Evolutionary conservation across 2,888 invertebrate species (phyloP), one percentile per base, ranked within the genome.

Genomic region (Aleiodes testaceus): DNA sequence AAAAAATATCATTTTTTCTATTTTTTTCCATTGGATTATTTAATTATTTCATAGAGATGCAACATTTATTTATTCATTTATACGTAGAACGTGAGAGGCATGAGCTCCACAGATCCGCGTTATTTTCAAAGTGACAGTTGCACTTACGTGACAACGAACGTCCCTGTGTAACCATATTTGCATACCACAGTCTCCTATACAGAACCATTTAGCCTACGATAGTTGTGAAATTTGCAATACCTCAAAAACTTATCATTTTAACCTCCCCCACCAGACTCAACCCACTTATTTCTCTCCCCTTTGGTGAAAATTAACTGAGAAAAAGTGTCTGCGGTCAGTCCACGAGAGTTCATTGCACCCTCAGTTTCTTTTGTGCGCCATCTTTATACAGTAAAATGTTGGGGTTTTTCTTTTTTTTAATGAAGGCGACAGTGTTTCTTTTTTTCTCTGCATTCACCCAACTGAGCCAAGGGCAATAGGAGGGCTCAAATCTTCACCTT

Each of bases 171-270:
- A 66, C 52, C 26, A 36, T 66, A 66, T 66, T 66, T 50, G 50
- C 66, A 66, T 66, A 66, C 50, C 52, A 26, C 18, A 50, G 30
- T 26, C 26, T 30, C 49, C 47, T 26, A 49, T 45, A 52, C 42
- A 52, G 22, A 2, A 16, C 47, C 5, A 45, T 45, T 12, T 20
- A 52, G 22, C 52, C 52, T 22, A 52, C 52, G 52, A 52, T 52
- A 26, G 52, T 66, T 66, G 52, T 66, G 66, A 66, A 66, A 66
- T 66, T 66, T 66, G 7, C 42, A 66, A 66, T 52, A 42, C 52
- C 52, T 50, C 52, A 36, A 36, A 36, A 49, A 66, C 52, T 52
- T 66, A 66, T 66, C 66, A 16, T 52, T 52, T 52, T 20, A 52
- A 20, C 52, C 52, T 52, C 52, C 42, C 18, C 18, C 66, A 26